phyloP scores from a whole-genome alignment of 1,140 invertebrate species.

The Zeugodacus cucurbitae region DNA sequence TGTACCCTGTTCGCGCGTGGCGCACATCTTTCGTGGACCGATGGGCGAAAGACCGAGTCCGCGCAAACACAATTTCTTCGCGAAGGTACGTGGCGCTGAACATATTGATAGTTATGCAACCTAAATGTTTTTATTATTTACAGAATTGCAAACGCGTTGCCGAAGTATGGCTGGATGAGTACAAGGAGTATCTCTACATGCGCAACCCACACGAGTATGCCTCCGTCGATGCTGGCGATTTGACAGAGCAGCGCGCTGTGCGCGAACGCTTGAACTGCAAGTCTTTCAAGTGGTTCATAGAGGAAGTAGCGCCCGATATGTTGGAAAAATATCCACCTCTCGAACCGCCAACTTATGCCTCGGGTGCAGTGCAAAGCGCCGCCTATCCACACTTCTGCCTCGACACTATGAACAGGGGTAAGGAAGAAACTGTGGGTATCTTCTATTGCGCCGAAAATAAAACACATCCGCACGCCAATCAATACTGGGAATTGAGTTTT shows the following conservation, averaged over 20 bases:
- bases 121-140: slow-evolving; percentile 61
- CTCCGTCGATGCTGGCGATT: slow-evolving; percentile 75
- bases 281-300: slow-evolving; percentile 88
- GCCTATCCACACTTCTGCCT: slow-evolving; percentile 77
- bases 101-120: slow-evolving; percentile 42
- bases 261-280: slow-evolving; percentile 79
- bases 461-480: slow-evolving; percentile 53
- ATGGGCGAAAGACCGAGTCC: slow-evolving; percentile 89
- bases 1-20: slow-evolving; percentile 93
- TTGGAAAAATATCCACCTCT: slow-evolving; percentile 80
- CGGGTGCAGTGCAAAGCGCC: slow-evolving; percentile 77
- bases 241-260: slow-evolving; percentile 75
- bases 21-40: slow-evolving; percentile 77
- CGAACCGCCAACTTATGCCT: slow-evolving; percentile 78
- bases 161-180: slow-evolving; percentile 93
- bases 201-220: slow-evolving; percentile 72
- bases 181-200: slow-evolving; percentile 79
- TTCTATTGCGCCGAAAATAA: slow-evolving; percentile 53
- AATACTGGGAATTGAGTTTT: slow-evolving; percentile 68
- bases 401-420: slow-evolving; percentile 75
- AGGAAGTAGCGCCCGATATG: slow-evolving; percentile 83
- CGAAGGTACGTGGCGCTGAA: slow-evolving; percentile 47
- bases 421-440: slow-evolving; percentile 75
- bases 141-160: slow-evolving; percentile 81
- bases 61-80: slow-evolving; percentile 69